A percentile compares a stretch with the other conserved stretches of the same genome.
These are phyloP conservation scores for Sandelia bainsii DNA, from an alignment of 2,797 vertebrate species.

Conservation along the genomic window DNA sequence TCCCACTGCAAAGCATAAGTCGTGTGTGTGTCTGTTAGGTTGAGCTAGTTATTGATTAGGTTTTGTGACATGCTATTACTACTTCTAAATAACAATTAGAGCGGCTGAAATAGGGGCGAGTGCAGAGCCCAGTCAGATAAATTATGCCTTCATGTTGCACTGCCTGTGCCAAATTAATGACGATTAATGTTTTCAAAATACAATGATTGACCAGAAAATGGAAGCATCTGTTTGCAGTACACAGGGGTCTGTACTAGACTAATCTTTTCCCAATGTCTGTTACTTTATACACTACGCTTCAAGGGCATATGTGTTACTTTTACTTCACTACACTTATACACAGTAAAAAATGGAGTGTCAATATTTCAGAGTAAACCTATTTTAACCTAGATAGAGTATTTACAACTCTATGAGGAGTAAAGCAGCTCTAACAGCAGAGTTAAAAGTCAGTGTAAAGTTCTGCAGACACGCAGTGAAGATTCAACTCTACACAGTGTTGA, in stretches of 20 bases:
- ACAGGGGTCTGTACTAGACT: not conserved
- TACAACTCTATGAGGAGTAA: too few relatives aligned
- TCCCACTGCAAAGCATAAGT: slow-evolving; percentile 45
- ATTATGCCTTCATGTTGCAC: slow-evolving; percentile 59
- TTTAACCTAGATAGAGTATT: too few relatives aligned
- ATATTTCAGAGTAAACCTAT: too few relatives aligned
- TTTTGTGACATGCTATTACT: slow-evolving; percentile 68
- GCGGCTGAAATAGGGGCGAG: slow-evolving; percentile 59
- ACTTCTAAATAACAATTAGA: slow-evolving; percentile 78
- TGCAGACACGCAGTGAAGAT: too few relatives aligned
- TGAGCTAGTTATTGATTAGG: slow-evolving; percentile 75
- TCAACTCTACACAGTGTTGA: too few relatives aligned
- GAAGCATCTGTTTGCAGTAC: slow-evolving; percentile 60
- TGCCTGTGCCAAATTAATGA: slow-evolving; percentile 63
- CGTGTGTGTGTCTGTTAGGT: slow-evolving; percentile 18
- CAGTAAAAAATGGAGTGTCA: too few relatives aligned
- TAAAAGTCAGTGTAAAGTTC: too few relatives aligned
- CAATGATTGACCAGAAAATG: slow-evolving; percentile 35
- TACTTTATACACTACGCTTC: not conserved
- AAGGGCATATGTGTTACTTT: not conserved
- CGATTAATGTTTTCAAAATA: slow-evolving; percentile 62
- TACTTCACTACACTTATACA: too few relatives aligned
- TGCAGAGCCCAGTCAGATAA: slow-evolving; percentile 52
- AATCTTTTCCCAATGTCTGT: not conserved
- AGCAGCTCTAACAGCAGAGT: too few relatives aligned